Evolutionary conservation across 1,140 invertebrate genomes (phyloP), one percentile per base, ranked within the genome.

Genomic region (Brachionus sp.): DNA sequence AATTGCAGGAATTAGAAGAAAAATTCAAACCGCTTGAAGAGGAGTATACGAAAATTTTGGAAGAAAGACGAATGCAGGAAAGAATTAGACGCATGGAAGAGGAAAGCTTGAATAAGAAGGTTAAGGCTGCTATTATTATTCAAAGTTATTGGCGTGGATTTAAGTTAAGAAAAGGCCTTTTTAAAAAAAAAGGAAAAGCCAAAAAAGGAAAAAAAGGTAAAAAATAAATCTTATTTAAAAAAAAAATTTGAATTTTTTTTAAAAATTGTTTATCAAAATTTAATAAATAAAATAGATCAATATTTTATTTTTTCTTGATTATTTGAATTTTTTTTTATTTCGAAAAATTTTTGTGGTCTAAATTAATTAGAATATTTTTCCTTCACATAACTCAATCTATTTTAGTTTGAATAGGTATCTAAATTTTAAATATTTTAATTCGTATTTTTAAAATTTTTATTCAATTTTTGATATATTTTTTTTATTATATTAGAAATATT

Each of bases 131-230:
- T 10, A 23, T 83, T 16, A 39, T 68, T 19, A 83, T 83, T 12
- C 80, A 83, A 83, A 83, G 80, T 16, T 83, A 70, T 50, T 66
- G 57, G 57, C 57, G 80, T 16, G 57, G 80, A 46, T 83, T 83
- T 33, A 83, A 83, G 44, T 33, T 80, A 6, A 23, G 80, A 10
- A 83, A 68, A 57, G 80, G 80, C 3, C 44, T 83, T 35, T 83
- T 83, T 23, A 83, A 83, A 57, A 83, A 83, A 23, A 83, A 83
- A 46, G 64, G 64, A n/a, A 83, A 83, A 70, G 62, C 62, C 33
- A 83, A 83, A 42, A 82, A 82, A 50, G 64, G 64, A 19, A 82
- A 82, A 50, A 83, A 83, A 16, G 77, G 25, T n/a, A 78, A 78
- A 62, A 37, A 37, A 57, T 7, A 37, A 66, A 62, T 62, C 19